Evolutionary conservation across 2,113 vertebrate species (phyloP).

Genomic region (Taxidea taxus): DNA sequence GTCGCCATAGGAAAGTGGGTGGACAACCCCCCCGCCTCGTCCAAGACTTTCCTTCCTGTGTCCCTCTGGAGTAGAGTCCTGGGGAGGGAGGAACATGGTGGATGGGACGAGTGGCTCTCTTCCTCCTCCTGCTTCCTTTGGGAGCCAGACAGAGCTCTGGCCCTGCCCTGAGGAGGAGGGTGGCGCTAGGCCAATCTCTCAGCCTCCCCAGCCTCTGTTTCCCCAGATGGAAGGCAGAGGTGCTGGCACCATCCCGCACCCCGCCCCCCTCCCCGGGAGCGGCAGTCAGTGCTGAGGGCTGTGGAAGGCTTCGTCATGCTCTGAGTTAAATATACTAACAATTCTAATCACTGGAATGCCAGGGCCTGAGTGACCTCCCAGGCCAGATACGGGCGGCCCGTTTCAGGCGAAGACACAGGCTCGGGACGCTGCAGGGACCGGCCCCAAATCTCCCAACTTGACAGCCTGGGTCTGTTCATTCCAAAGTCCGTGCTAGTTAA

Average conservation of each 20-base stretch:
- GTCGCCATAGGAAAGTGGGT: neutral
- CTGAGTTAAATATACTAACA: neutral
- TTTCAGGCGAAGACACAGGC: fast-evolving
- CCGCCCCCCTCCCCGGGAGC: neutral
- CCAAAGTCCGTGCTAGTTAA: fast-evolving
- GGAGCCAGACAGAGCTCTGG: neutral
- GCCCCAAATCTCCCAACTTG: neutral
- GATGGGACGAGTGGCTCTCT: fast-evolving
- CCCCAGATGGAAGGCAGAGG: neutral
- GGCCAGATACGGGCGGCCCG: neutral
- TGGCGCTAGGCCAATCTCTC: neutral
- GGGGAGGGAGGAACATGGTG: neutral
- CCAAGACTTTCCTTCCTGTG: neutral
- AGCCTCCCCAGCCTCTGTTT: neutral
- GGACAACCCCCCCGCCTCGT: neutral
- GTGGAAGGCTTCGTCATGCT: neutral
- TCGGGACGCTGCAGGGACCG: fast-evolving
- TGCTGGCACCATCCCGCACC: neutral
- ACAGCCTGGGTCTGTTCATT: neutral
- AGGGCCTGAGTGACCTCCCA: neutral
- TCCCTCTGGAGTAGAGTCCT: too few species aligned
- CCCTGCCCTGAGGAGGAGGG: neutral
- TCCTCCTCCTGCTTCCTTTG: neutral
- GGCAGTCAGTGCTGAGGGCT: fast-evolving
- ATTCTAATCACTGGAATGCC: too few species aligned